Base-by-base conservation (phyloP, 2,888 invertebrate species). In the Nomada flava region DNA sequence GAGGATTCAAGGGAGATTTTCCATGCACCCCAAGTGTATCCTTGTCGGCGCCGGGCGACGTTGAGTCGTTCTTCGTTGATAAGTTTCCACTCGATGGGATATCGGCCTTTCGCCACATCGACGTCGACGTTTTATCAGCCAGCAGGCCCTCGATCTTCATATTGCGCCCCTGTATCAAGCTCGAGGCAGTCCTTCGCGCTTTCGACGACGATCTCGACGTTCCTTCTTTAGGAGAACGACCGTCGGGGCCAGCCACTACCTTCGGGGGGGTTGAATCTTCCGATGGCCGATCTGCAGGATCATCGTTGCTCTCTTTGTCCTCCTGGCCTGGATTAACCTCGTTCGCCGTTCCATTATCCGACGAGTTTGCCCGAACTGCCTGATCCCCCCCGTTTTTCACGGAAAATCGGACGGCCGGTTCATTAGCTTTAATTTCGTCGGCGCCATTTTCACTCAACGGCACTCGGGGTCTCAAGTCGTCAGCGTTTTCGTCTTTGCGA, bases 161-260 rank as follows among this genome's bases (percentile, higher is more conserved):
- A 10, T 9, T 23, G 0, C 53, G 29, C 20, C 59, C 13, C 13
- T 11, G 18, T n/a, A 11, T 23, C 2, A 15, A 20, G 0, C 29
- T 20, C 23, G 42, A 0, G 1, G 53, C 26, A 4, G 20, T 11
- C 7, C 47, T 15, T 42, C 50, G 2, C 52, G 15, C 23, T 20
- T 26, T 62, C 23, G 68, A 79, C 50, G 79, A 76, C 50, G 79
- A 76, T 15, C 78, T 69, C 20, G 64, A 79, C 60, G n/a, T 23
- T 5, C 64, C 74, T 2, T 26, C 82, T 18, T 64, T 80, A 20
- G 26, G 44, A 0, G 29, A 18, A 15, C 18, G 36, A n/a, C 64
- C 29, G 42, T 55, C 11, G 20, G 1, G n/a, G 15, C 9, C 23
- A 0, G 29, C 3, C 10, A 44, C 13, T 2, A 47, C 9, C 1